A percentile compares a stretch with the other conserved stretches of the same genome.
These are phyloP conservation scores for Pseudanteris insignis DNA, from an alignment of 2,888 invertebrate species.

Conservation along the genomic window DNA sequence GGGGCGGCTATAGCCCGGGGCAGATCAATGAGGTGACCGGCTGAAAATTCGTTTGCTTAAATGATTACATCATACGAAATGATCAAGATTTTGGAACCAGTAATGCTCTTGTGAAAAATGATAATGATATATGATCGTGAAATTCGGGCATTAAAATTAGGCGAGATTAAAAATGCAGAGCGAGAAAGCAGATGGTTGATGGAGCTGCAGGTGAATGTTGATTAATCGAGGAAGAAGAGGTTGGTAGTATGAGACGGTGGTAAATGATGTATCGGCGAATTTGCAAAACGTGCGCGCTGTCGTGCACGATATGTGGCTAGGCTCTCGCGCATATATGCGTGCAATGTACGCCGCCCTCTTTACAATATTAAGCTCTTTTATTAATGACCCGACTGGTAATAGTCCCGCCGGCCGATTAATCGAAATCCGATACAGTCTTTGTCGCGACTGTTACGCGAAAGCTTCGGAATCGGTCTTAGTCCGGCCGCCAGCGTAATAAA, in stretches of 20 bases:
- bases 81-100: no score
- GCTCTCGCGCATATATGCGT: slow-evolving; percentile 50
- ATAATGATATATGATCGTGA: neutral
- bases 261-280: slow-evolving; percentile 38
- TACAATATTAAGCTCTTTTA: slow-evolving; percentile 63
- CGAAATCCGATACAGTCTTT: slow-evolving; percentile 62
- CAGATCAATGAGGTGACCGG: no score
- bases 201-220: slow-evolving; percentile 16
- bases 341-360: slow-evolving; percentile 52
- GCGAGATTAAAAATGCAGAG: neutral
- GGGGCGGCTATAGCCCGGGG: no score
- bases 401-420: slow-evolving; percentile 63
- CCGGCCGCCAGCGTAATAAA: slow-evolving; percentile 52
- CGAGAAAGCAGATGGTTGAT: neutral
- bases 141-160: neutral
- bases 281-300: slow-evolving; percentile 42
- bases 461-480: slow-evolving; percentile 48
- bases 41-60: no score
- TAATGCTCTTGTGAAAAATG: no score
- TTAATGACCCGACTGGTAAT: slow-evolving; percentile 59
- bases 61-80: no score
- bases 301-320: slow-evolving; percentile 43
- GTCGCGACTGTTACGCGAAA: slow-evolving; percentile 35
- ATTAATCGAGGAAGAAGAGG: slow-evolving; percentile 35
- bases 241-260: no score